phyloP scores from a whole-genome alignment of 2,888 invertebrate species.

The Polymixis flavicincta region DNA sequence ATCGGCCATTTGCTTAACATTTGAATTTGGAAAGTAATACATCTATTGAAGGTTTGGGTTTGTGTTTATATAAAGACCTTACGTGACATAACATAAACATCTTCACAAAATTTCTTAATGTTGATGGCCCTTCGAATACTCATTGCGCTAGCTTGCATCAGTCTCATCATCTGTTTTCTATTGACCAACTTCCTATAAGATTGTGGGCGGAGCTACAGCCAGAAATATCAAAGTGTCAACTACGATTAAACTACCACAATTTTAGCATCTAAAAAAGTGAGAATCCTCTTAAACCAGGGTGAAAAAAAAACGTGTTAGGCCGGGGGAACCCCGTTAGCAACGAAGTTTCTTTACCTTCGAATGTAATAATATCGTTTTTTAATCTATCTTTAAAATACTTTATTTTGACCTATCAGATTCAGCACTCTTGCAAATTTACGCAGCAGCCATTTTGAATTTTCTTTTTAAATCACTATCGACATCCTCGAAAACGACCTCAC shows the following conservation, averaged over 20 bases:
- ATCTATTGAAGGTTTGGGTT: background rate
- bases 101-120: background rate
- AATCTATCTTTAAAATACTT: too few species aligned
- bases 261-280: background rate
- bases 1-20: background rate
- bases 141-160: conserved; percentile 10
- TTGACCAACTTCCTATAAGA: conserved; percentile 7
- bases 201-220: background rate
- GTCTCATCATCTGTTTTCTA: background rate
- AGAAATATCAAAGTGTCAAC: background rate
- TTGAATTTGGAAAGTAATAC: background rate
- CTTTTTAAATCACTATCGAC: background rate
- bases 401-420: too few species aligned
- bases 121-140: conserved; percentile 7
- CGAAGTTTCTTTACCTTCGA: too few species aligned
- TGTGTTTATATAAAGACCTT: background rate
- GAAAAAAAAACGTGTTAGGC: background rate
- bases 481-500: background rate
- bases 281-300: background rate
- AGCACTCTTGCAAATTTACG: too few species aligned
- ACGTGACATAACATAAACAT: conserved; percentile 4
- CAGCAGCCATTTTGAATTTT: background rate
- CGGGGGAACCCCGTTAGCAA: too few species aligned
- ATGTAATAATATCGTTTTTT: too few species aligned
- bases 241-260: background rate